These are phyloP conservation scores for Pollenia griseotomentosa DNA, from an alignment of 2,888 invertebrate species.

Conservation along the genomic window DNA sequence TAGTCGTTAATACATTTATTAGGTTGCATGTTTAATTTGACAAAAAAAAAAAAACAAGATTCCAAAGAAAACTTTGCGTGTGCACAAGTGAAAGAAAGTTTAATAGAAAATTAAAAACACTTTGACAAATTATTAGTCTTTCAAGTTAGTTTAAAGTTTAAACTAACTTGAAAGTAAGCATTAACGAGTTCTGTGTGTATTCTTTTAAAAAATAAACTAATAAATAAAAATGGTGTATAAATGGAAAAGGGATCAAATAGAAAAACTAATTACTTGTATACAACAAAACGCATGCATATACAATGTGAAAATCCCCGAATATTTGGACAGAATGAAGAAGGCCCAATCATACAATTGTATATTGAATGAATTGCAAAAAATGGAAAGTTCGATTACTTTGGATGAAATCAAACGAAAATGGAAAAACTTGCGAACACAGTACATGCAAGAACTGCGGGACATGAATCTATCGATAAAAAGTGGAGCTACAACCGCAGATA, in stretches of 20 bases:
- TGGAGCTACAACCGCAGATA: conserved; percentile 7
- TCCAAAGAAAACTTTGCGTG: too few species aligned
- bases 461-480: conserved; percentile 16
- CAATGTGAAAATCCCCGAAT: conserved; percentile 28
- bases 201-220: too few species aligned
- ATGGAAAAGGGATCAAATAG: conserved; percentile 41
- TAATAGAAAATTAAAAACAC: too few species aligned
- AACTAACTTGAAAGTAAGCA: too few species aligned
- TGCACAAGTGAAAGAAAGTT: too few species aligned
- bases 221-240: conserved; percentile 1
- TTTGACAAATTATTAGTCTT: too few species aligned
- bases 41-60: too few species aligned
- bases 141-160: too few species aligned
- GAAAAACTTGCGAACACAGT: conserved; percentile 36
- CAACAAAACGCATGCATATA: conserved; percentile 45
- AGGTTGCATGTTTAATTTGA: too few species aligned
- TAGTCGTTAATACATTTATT: too few species aligned
- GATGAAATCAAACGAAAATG: conserved; percentile 53
- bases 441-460: conserved; percentile 4
- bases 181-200: too few species aligned
- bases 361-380: conserved; percentile 24
- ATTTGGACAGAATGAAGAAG: conserved; percentile 47
- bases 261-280: conserved; percentile 37
- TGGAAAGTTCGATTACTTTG: conserved; percentile 1
- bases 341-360: conserved; percentile 36